Percentiles rank a stretch among this genome's conserved stretches.
Evolutionary conservation across 2,113 vertebrate species (phyloP).

Genomic region (Brachyistius frenatus): DNA sequence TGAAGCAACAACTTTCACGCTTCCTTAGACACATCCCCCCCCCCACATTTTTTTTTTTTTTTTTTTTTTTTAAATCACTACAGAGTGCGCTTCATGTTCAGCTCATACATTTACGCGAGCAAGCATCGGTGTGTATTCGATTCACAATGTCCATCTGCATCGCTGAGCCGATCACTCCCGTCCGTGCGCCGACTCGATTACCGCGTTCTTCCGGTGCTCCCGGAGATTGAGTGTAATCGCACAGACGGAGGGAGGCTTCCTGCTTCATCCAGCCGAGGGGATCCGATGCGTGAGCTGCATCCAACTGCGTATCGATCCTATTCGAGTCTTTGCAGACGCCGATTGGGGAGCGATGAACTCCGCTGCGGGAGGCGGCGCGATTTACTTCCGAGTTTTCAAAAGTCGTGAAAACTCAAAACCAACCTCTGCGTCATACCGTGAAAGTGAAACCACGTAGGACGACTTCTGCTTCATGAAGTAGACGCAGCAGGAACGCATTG

Average conservation of each 20-base stretch:
- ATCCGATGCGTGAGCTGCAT: constrained; percentile 48
- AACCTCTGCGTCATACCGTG: not conserved
- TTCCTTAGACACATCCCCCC: constrained; percentile 13
- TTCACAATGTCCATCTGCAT: constrained; percentile 58
- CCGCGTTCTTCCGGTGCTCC: constrained; percentile 19
- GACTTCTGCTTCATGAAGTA: constrained; percentile 20
- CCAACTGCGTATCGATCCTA: constrained; percentile 27
- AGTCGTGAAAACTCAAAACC: constrained; percentile 13
- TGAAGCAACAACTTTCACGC: constrained; percentile 6
- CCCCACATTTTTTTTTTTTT: no score
- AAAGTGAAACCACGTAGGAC: not conserved
- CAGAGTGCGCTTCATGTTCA: constrained; percentile 24
- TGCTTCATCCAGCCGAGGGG: constrained; percentile 35
- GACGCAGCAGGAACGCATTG: no score
- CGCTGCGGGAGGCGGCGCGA: not conserved
- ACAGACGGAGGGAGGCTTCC: constrained; percentile 23
- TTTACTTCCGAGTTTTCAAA: constrained; percentile 24
- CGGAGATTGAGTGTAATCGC: constrained; percentile 68
- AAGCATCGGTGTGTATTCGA: constrained; percentile 31
- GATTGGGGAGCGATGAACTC: not conserved
- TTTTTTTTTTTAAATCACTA: constrained; percentile 30
- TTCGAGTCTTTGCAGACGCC: not conserved
- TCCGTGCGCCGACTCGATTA: constrained; percentile 39
- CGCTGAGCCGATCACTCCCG: constrained; percentile 21
- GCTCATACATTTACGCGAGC: constrained; percentile 37